These are phyloP conservation scores for Beroe ovata DNA, from an alignment of 37 sponge, comb jelly and placozoan species.

Conservation along the genomic window DNA sequence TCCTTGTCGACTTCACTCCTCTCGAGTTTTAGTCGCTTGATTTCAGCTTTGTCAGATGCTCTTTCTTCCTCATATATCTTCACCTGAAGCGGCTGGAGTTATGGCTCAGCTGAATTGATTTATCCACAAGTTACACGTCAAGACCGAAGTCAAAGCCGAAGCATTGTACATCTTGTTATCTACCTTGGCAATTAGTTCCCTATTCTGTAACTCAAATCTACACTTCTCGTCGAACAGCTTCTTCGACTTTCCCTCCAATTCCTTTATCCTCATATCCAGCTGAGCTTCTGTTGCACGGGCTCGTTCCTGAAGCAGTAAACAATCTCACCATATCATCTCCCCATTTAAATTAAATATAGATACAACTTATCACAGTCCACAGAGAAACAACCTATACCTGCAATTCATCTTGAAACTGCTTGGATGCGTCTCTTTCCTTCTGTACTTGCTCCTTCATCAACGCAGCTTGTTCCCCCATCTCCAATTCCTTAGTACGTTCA, in stretches of 20 bases:
- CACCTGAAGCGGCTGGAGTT: neutral
- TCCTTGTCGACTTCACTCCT: conserved; percentile 14
- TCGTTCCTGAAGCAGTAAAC: conserved; percentile 43
- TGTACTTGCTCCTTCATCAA: conserved; percentile 40
- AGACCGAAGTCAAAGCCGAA: too few relatives aligned
- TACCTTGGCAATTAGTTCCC: conserved; percentile 59
- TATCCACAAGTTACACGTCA: too few relatives aligned
- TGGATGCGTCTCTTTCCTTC: conserved; percentile 37
- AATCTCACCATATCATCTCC: too few relatives aligned
- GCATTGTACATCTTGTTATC: too few relatives aligned
- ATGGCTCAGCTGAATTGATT: too few relatives aligned
- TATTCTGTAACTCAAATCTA: conserved; percentile 56
- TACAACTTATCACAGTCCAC: too few relatives aligned
- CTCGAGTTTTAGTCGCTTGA: conserved; percentile 25
- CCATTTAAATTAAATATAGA: too few relatives aligned
- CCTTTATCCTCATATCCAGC: conserved; percentile 50
- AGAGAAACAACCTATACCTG: conserved; percentile 34
- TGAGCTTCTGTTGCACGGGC: neutral
- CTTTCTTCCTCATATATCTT: conserved; percentile 50
- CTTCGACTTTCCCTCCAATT: conserved; percentile 10
- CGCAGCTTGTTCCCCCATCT: conserved; percentile 10
- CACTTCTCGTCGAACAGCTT: conserved; percentile 62
- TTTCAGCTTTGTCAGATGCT: conserved; percentile 22
- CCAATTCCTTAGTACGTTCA: neutral
- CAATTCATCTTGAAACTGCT: conserved; percentile 4